Conservation (phyloP, 2,113 vertebrate genomes). For the Spilogale gracilis region DNA sequence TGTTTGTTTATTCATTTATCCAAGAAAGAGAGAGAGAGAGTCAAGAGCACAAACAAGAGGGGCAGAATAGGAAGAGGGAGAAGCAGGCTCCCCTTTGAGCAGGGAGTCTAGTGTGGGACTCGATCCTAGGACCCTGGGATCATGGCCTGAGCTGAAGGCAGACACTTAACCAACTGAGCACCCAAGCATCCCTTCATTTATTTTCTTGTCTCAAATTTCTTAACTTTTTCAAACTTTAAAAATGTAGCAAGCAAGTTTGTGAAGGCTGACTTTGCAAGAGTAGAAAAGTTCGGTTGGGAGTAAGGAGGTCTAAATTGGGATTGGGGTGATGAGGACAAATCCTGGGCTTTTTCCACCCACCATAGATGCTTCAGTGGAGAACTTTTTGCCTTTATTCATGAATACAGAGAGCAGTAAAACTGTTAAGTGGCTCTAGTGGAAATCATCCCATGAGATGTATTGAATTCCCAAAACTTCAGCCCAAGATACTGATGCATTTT, state of each 20-base stretch:
- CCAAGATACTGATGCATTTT: not conserved
- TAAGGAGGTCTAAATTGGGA: not conserved
- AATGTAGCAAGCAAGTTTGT: not conserved
- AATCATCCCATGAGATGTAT: not conserved
- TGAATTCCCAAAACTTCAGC: not conserved
- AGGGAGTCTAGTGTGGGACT: too few relatives aligned
- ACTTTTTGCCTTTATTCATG: not conserved
- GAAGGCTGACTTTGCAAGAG: not conserved
- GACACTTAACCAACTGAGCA: too few relatives aligned
- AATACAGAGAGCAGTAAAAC: not conserved
- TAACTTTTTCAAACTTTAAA: not conserved
- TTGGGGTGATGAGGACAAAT: not conserved
- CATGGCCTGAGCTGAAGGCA: too few relatives aligned
- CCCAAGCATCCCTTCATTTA: not conserved
- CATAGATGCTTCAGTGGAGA: not conserved
- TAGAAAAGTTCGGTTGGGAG: not conserved
- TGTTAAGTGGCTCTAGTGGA: not conserved
- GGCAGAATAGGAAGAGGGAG: too few relatives aligned
- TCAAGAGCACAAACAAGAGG: too few relatives aligned
- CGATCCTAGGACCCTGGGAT: too few relatives aligned
- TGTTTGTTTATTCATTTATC: too few relatives aligned
- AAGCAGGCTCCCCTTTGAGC: too few relatives aligned
- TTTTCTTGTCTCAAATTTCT: not conserved
- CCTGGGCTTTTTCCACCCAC: not conserved
- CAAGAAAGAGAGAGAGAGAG: too few relatives aligned